Conservation (phyloP, 2,888 invertebrate genomes). For the Aelia acuminata region DNA sequence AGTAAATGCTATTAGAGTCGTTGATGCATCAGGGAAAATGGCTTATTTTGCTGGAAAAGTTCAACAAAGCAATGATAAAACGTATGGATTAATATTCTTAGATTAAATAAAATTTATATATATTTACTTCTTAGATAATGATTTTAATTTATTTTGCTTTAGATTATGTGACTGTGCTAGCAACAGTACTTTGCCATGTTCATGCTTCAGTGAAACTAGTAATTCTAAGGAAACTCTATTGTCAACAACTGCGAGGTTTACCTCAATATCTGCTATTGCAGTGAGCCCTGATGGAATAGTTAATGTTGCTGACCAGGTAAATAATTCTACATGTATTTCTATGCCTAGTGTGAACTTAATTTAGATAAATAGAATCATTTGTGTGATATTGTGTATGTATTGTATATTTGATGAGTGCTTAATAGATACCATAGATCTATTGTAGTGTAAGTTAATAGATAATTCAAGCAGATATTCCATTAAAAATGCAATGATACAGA, state of each 20-base stretch:
- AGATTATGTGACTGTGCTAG: constrained; percentile 71
- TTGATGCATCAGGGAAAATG: constrained; percentile 91
- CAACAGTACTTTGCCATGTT: constrained; percentile 67
- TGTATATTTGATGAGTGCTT: too few species aligned
- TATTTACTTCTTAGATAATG: neutral
- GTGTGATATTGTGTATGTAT: too few species aligned
- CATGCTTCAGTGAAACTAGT: constrained; percentile 76
- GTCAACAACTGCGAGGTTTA: constrained; percentile 92
- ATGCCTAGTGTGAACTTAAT: neutral
- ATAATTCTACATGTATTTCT: constrained; percentile 67
- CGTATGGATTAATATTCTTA: constrained; percentile 63
- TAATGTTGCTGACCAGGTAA: constrained; percentile 95
- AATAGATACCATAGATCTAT: too few species aligned
- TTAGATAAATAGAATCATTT: neutral
- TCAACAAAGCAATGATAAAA: constrained; percentile 65
- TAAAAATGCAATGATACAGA: too few species aligned
- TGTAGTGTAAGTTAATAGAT: too few species aligned
- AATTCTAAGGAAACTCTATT: constrained; percentile 81
- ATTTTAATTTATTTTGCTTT: constrained; percentile 63
- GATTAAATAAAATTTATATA: neutral
- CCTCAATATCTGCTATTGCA: constrained; percentile 89
- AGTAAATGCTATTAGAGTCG: constrained; percentile 85
- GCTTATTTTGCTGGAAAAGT: constrained; percentile 84
- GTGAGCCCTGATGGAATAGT: constrained; percentile 96
- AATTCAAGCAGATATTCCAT: too few species aligned